Evolutionary conservation across 2,888 invertebrate genomes (phyloP), one percentile per base, ranked within the genome.

Genomic region (Crocallis elinguaria): DNA sequence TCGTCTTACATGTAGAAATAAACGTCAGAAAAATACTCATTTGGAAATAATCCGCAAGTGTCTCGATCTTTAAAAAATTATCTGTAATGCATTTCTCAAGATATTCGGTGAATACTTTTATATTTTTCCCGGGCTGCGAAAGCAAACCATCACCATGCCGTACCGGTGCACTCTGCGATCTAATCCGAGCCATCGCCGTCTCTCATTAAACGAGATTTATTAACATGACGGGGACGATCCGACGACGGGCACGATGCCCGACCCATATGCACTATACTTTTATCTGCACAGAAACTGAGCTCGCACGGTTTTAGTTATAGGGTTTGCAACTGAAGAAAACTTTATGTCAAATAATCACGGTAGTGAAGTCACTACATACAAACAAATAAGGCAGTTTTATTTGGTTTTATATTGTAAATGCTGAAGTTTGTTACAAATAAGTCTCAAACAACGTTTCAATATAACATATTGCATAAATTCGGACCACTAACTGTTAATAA

Each of bases 141-240:
- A 45, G 17, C 49, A 53, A 51, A 37, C 33, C 44, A 54, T 35
- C 42, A 54, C 3, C 7, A 23, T 13, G 27, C 27, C 19, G 30
- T 49, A 54, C 49, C 48, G 46, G 60, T 60, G 57, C 62, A 60
- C 36, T 54, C 33, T 56, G 56, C 75, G 76, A 88, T 88, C 85
- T 84, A 88, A 90, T 90, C 88, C 82, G 52, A 71, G 61, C 79
- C 81, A 87, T 88, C 88, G 76, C 73, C 75, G 79, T 83, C 79
- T 79, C 88, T 90, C 90, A 90, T 90, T 90, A 63, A 89, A 88
- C 80, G 77, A 86, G 88, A 90, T 90, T 88, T 90, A 90, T 88
- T 82, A 83, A 78, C 79, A 76, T 77, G 80, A 84, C 81, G 73
- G 76, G 82, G 85, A 84, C 84, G 82, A 77, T 71, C 73, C 75